Evolutionary conservation across 1,140 invertebrate species (phyloP), one percentile per base, ranked within the genome.

Genomic region (Agrypnia vestita): DNA sequence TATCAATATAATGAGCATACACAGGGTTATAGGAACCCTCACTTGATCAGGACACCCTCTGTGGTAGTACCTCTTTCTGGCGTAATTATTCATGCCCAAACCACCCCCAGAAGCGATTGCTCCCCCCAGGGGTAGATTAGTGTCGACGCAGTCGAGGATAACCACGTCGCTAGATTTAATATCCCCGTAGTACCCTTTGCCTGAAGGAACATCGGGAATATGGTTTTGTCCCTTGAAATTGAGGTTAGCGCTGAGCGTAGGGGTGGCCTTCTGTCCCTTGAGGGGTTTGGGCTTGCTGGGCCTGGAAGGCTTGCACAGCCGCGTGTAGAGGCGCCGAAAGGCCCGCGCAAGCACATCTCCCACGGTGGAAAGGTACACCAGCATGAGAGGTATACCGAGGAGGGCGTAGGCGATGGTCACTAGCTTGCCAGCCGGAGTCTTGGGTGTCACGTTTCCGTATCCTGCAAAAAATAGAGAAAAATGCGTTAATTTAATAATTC

Each of bases 381-480:
- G 90, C 90, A 97, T 96, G 62, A 98, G 88, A 4, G 97, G 97
- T 80, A 98, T 97, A 19, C 97, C 97, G 51, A 97, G 90, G 4
- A 96, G 90, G 0, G 96, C 96, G 87, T 98, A 98, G 17, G 96
- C 88, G 74, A 98, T 94, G 4, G 97, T 97, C 17, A 97, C 95
- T 76, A 97, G 85, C 83, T 93, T 95, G 75, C 84, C 90, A 84
- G 78, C 97, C 47, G 95, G 90, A 0, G 97, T 99, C 84, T 94
- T 93, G 0, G 97, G 97, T 9, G 96, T 94, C 61, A 98, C 95
- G 85, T 96, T 96, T 44, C 97, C 97, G 85, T 98, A 98, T 75
- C 97, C 97, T 98, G 92, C 4, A 91, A 78, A 13, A 78, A 67
- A 15, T 76, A 13, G 78, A 80, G 80, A 15, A 25, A 3, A 56